Evolutionary conservation across 2,113 vertebrate species (phyloP).

Genomic region (Neodontobutis hainanensis): DNA sequence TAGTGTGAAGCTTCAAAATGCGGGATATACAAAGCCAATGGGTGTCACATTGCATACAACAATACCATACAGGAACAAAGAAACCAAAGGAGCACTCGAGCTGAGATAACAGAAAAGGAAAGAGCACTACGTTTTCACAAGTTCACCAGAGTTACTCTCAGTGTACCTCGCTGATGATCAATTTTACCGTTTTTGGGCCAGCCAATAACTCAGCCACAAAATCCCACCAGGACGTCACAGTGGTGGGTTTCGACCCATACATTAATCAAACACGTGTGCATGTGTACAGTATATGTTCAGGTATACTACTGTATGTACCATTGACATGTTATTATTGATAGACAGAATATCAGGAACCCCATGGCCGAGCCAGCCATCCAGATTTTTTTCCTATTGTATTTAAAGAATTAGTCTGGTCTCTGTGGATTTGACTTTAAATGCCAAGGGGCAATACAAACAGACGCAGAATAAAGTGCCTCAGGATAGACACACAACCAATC

Average conservation of each 20-base stretch:
- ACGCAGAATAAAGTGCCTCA: too few relatives aligned
- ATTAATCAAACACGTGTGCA: constrained; percentile 10
- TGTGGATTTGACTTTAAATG: too few relatives aligned
- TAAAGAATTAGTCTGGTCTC: too few relatives aligned
- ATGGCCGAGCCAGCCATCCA: too few relatives aligned
- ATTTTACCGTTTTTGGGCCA: constrained; percentile 30
- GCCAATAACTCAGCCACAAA: constrained; percentile 22
- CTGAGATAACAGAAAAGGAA: constrained; percentile 26
- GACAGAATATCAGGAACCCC: not conserved
- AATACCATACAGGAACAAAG: constrained; percentile 44
- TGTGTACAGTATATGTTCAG: constrained; percentile 10
- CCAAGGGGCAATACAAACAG: too few relatives aligned
- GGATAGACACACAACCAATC: too few relatives aligned
- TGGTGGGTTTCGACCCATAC: constrained; percentile 35
- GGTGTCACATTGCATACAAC: constrained; percentile 54
- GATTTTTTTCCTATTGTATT: too few relatives aligned
- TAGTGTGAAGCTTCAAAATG: constrained; percentile 63
- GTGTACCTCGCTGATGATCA: constrained; percentile 47
- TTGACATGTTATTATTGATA: constrained; percentile 4
- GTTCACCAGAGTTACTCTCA: constrained; percentile 32
- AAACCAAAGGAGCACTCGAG: constrained; percentile 17
- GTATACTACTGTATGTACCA: constrained; percentile 1
- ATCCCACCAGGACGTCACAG: constrained; percentile 43
- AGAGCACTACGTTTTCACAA: constrained; percentile 43
- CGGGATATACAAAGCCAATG: constrained; percentile 49